Base-by-base conservation (phyloP, 2,888 invertebrate species). In the Ectropis crepuscularia region DNA sequence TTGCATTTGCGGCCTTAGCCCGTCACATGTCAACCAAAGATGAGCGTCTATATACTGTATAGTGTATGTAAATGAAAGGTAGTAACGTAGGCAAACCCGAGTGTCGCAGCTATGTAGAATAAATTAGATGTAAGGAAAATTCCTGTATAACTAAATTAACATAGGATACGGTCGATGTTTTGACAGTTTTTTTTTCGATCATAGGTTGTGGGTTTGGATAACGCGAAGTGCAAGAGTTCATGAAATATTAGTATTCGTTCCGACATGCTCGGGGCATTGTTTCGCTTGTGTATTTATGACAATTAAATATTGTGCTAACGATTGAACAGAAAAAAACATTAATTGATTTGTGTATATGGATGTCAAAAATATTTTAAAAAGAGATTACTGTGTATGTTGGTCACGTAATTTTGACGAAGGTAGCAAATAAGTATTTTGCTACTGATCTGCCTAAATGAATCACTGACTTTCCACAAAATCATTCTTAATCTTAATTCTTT, bases 21-120 rank as follows among this genome's bases (percentile, higher is more conserved):
- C 74, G 70, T 58, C 59, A 57, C 68, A 64, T 63, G 74, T 74
- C 79, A 78, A 87, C 87, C 87, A 87, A 87, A 87, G 87, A 85
- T 68, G 69, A 75, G 78, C 68, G 76, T 78, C 67, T 77, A 68
- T 75, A 63, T 63, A 54, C 54, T 47, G 74, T 81, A 77, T 80
- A 80, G 73, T 76, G 68, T 81, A 76, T 71, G 75, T 71, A 72
- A 71, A 72, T 74, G 66, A 72, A 67, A 58, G 68, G 69, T 82
- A 81, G 79, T 62, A 68, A 69, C 61, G 74, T 80, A 81, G 81
- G 75, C 74, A 74, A 77, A 61, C 69, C 67, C 57, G 77, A 69
- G 65, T 77, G 79, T 80, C 71, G 79, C 81, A 78, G 79, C 77
- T 82, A 76, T 63, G 67, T 78, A 80, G 74, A 60, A 28, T 64